Evolutionary conservation across 2,797 vertebrate species (phyloP).

Genomic region (Dipus sagitta): DNA sequence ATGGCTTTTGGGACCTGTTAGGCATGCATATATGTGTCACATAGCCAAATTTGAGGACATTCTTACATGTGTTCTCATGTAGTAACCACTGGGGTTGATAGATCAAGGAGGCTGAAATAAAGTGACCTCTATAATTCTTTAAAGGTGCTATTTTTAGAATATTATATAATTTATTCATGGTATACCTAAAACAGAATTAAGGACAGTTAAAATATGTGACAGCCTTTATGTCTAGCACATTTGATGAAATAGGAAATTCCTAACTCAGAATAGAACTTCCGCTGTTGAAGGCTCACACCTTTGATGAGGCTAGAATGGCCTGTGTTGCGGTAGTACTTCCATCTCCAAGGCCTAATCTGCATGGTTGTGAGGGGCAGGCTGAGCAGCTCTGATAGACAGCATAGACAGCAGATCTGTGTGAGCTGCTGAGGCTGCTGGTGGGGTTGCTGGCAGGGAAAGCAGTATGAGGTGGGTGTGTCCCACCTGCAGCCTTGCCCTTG

Average conservation of each 20-base stretch:
- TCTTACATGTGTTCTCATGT: neutral
- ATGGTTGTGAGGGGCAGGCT: neutral
- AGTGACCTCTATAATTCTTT: conserved; percentile 76
- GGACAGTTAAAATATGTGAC: conserved; percentile 58
- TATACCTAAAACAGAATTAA: conserved; percentile 69
- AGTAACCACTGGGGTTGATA: conserved; percentile 57
- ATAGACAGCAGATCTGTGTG: neutral
- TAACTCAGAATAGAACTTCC: conserved; percentile 22
- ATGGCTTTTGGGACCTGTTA: conserved; percentile 74
- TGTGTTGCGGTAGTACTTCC: neutral
- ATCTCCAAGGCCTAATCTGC: neutral
- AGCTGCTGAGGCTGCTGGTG: too few relatives aligned
- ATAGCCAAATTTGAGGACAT: conserved; percentile 15
- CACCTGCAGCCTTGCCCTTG: neutral
- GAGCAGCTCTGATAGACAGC: neutral
- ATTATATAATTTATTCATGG: conserved; percentile 71
- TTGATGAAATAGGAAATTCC: conserved; percentile 48
- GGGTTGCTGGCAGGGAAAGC: neutral
- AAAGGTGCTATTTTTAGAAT: conserved; percentile 81
- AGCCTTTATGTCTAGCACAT: conserved; percentile 65
- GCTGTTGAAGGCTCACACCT: conserved; percentile 40
- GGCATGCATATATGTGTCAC: neutral
- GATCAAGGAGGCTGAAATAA: conserved; percentile 64
- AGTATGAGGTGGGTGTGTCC: neutral
- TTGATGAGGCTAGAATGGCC: neutral